phyloP scores from a whole-genome alignment of 2,797 vertebrate species.

The Hypotaenidia okinawae region DNA sequence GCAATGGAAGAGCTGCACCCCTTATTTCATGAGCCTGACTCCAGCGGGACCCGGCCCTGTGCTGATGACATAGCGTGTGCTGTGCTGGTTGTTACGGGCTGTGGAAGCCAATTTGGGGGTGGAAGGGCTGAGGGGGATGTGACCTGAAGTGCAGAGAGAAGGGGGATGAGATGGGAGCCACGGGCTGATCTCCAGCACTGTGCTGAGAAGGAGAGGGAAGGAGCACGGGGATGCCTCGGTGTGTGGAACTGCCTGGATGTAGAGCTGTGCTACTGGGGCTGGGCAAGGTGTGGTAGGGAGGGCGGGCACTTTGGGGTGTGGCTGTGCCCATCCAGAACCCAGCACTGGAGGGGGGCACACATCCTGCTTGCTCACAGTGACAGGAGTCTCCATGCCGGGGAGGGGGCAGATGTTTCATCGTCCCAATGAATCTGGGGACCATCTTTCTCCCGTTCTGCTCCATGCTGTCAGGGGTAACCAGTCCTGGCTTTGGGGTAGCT shows the following conservation, averaged over 20 bases:
- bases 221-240: neutral
- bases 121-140: neutral
- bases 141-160: accelerated
- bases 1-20: too few species aligned
- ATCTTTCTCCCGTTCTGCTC: neutral
- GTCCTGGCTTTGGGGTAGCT: neutral
- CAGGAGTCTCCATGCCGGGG: accelerated
- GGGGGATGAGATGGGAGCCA: neutral
- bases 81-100: accelerated
- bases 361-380: accelerated
- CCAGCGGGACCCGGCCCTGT: accelerated
- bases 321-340: neutral
- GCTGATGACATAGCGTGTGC: accelerated
- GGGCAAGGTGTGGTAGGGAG: neutral
- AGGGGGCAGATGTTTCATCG: neutral
- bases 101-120: neutral
- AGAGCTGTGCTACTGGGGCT: neutral
- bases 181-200: accelerated
- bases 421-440: neutral
- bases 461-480: neutral
- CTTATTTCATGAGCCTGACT: neutral
- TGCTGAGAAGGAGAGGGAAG: neutral
- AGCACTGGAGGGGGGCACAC: accelerated
- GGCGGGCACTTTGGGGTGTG: neutral
- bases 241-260: accelerated